phyloP scores from a whole-genome alignment of 2,797 vertebrate genomes.

The Sebastes vulpes region DNA sequence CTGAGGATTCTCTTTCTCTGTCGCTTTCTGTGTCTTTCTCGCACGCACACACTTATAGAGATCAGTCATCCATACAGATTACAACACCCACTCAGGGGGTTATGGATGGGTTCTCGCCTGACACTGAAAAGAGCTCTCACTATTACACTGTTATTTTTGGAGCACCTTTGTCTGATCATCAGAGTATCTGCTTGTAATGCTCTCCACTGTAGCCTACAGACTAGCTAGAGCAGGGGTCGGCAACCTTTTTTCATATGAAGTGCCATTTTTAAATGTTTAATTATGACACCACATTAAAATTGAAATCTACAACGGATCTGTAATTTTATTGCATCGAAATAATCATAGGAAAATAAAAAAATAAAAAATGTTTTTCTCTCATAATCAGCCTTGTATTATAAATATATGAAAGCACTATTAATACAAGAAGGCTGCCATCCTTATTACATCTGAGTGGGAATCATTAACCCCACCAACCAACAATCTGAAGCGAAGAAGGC shows the following conservation, averaged over 20 bases:
- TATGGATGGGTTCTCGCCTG: slow-evolving; percentile 23
- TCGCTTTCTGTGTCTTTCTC: neutral
- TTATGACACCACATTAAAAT: neutral
- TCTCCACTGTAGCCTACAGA: neutral
- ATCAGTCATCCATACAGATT: slow-evolving; percentile 57
- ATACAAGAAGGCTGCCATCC: neutral
- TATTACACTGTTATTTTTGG: slow-evolving; percentile 30
- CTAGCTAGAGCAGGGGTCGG: neutral
- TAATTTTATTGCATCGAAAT: neutral
- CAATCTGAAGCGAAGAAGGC: neutral
- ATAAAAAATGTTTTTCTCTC: neutral
- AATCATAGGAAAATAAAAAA: neutral
- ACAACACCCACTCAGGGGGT: slow-evolving; percentile 37
- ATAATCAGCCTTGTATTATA: neutral
- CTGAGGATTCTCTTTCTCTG: slow-evolving; percentile 32
- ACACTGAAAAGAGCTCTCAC: slow-evolving; percentile 34
- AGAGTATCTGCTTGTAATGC: neutral
- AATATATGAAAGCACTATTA: too few relatives aligned
- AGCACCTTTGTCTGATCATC: slow-evolving; percentile 26
- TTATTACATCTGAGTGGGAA: neutral
- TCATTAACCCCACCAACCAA: neutral
- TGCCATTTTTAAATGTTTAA: neutral
- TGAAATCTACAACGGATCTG: neutral
- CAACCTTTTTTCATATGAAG: neutral
- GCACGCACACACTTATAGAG: slow-evolving; percentile 10